Evolutionary conservation across 2,113 vertebrate species (phyloP).

Genomic region (Nycticorax nycticorax): DNA sequence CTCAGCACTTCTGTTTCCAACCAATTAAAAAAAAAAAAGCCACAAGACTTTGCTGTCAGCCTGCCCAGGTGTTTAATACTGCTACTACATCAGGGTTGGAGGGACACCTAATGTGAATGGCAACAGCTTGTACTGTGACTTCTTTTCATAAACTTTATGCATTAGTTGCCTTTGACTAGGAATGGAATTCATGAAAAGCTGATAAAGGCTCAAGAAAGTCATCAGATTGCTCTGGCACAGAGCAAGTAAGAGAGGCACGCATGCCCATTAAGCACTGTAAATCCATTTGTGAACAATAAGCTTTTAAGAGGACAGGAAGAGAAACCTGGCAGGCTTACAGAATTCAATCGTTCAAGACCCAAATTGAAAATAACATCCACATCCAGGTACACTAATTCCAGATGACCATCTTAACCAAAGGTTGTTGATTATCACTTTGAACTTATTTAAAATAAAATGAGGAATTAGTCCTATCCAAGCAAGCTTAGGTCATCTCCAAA

Average conservation of each 20-base stretch:
- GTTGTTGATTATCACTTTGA: neutral
- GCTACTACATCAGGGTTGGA: too few relatives aligned
- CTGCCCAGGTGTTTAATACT: too few relatives aligned
- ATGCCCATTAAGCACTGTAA: neutral
- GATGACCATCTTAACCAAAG: neutral
- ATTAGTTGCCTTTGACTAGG: neutral
- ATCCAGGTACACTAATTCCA: neutral
- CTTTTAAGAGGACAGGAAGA: neutral
- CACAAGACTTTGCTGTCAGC: too few relatives aligned
- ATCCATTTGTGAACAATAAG: neutral
- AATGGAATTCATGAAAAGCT: neutral
- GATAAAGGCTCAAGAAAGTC: neutral
- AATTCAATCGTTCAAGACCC: neutral
- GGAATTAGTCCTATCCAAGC: neutral
- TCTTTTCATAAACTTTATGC: accelerated
- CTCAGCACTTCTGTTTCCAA: too few relatives aligned
- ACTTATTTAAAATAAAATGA: neutral
- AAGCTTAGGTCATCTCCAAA: neutral
- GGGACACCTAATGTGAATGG: too few relatives aligned
- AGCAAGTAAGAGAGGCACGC: neutral
- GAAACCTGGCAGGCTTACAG: neutral
- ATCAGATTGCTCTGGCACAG: neutral
- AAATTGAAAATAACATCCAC: neutral
- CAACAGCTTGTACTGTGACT: too few relatives aligned
- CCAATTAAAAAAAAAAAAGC: too few relatives aligned